phyloP scores from a whole-genome alignment of 2,888 invertebrate species.

The Drosophila incognita region DNA sequence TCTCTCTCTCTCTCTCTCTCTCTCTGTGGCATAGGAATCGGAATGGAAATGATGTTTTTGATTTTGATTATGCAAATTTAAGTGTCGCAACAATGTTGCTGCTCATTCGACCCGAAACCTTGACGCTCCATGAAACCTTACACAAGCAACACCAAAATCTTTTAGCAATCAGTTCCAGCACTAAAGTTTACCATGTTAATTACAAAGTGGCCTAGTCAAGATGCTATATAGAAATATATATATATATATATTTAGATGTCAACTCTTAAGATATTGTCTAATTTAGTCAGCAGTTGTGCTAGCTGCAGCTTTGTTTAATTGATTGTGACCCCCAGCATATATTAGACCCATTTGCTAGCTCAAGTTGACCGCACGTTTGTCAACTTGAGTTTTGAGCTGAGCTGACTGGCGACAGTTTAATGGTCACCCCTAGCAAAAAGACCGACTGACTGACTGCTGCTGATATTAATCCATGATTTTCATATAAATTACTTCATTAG shows the following conservation, averaged over 20 bases:
- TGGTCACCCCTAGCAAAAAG: conserved; percentile 29
- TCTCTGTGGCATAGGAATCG: conserved; percentile 29
- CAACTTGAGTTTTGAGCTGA: conserved; percentile 27
- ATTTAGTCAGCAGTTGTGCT: conserved; percentile 17
- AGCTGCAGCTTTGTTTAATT: conserved; percentile 29
- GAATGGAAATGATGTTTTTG: conserved; percentile 80
- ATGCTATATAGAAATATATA: neutral
- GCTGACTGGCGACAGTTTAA: conserved; percentile 58
- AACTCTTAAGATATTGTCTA: conserved; percentile 6
- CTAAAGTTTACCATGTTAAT: conserved; percentile 61
- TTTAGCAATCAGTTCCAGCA: conserved; percentile 41
- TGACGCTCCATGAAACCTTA: conserved; percentile 49
- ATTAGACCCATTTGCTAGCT: neutral
- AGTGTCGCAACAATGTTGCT: conserved; percentile 81
- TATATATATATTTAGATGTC: neutral
- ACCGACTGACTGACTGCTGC: conserved; percentile 1
- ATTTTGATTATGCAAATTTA: conserved; percentile 83
- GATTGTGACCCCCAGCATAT: conserved; percentile 14
- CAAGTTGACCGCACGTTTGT: conserved; percentile 34
- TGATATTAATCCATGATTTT: conserved; percentile 66
- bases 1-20: neutral
- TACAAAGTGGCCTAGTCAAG: conserved; percentile 40
- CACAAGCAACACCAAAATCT: conserved; percentile 10
- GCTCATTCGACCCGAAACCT: conserved; percentile 66
- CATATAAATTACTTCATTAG: conserved; percentile 76